Evolutionary conservation across 2,888 invertebrate species (phyloP), one percentile per base, ranked within the genome.

Genomic region (Scrobipalpa costella): DNA sequence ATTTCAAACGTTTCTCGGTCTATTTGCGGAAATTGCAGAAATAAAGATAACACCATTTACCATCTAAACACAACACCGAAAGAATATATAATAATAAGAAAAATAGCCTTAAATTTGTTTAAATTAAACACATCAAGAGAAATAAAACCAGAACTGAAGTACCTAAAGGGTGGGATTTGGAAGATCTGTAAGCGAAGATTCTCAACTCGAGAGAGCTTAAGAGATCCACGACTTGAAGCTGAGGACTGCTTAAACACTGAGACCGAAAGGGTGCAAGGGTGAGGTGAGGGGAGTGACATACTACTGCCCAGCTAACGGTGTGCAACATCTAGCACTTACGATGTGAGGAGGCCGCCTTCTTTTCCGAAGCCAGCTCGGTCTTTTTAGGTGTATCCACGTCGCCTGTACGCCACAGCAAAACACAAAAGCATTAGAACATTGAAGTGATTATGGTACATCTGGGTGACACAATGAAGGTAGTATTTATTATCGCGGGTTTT

Each of bases 371-470:
- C 85, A 85, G 85, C 83, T 90, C 91, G 82, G 78, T 76, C 85
- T 88, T 90, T 91, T 91, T 89, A 86, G 89, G 84, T 77, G 90
- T 84, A 77, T 92, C 86, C 92, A 90, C 88, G 88, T 92, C 85
- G 88, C 92, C 90, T 91, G 90, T n/a, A n/a, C 79, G 80, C 81
- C 80, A 83, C 84, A 77, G 84, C 83, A 86, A 88, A 89, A 90
- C 85, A 90, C 89, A 91, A 90, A 90, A 90, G 88, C 83, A 90
- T 91, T 90, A 90, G 86, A 89, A 90, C 84, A 90, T 86, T 85
- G 73, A 84, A 75, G 69, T 77, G 75, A 71, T 73, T 73, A 73
- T 71, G 73, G 73, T 69, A 75, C 64, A 75, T 73, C 65, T 71
- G 60, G 63, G 65, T 67, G 67, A 69, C 52, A 70, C 68, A 63